Evolutionary conservation across 2,888 invertebrate species (phyloP).

Genomic region (Rhagium mordax): DNA sequence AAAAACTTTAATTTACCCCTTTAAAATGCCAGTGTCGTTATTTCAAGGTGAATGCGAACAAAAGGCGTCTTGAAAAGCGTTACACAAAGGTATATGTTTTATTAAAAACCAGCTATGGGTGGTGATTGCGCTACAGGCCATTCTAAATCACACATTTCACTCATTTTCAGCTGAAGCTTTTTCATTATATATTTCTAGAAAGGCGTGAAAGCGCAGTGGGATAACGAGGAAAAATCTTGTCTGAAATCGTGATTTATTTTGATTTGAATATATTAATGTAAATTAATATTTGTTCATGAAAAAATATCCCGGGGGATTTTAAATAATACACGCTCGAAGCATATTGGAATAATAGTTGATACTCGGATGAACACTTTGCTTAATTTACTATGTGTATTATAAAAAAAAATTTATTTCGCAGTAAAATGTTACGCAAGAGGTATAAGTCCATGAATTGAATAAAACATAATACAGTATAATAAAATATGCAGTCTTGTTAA

Average conservation of each 20-base stretch:
- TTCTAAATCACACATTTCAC: constrained; percentile 2
- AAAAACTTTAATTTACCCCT: neutral
- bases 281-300: neutral
- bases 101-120: constrained; percentile 12
- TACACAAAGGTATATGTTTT: constrained; percentile 5
- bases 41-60: constrained; percentile 9
- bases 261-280: neutral
- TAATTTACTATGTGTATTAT: neutral
- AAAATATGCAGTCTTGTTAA: no score
- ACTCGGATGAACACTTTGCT: neutral
- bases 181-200: constrained; percentile 3
- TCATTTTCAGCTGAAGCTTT: neutral
- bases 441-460: no score
- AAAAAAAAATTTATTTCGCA: no score
- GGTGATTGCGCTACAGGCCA: constrained; percentile 4
- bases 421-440: no score
- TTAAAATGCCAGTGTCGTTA: constrained; percentile 5
- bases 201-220: neutral
- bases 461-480: no score
- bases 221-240: neutral
- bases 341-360: no score
- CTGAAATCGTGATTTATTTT: neutral
- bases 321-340: neutral
- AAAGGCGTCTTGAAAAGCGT: neutral
- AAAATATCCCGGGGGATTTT: neutral